Evolutionary conservation across 2,797 vertebrate species (phyloP), one percentile per base, ranked within the genome.

Genomic region (Dallia pectoralis): DNA sequence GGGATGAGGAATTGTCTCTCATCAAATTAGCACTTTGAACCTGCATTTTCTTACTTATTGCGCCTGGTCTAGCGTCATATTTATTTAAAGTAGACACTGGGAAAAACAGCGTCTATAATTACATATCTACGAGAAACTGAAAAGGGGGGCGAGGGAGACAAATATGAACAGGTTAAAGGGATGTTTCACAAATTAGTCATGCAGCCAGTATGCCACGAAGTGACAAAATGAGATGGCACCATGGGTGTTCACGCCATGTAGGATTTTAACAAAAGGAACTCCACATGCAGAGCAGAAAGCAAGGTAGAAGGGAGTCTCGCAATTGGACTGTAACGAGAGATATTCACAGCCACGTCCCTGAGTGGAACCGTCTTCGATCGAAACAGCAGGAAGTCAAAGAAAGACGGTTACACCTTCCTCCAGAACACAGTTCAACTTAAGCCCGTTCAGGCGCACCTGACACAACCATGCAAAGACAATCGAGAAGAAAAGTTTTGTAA

Each of bases 191-290:
- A 53, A 53, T 53, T 53, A 53, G 51, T 53, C 51, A 53, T 53
- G 19, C n/a, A 53, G 19, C n/a, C 51, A 22, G 51, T 22, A 53
- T 53, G 51, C 51, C 51, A 53, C 51, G 51, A 53, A 53, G 51
- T 53, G 51, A 53, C 51, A 53, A 53, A 51, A 53, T 53, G 51
- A 53, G 51, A 53, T 53, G 51, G 51, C 51, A 53, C 51, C 51
- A 19, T 53, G 51, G 51, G 51, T 53, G 18, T 22, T 6, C 19
- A 19, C 19, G 8, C 49, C 19, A 22, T 22, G 49, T 5, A 19
- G 49, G 51, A 0, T 53, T 18, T 53, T 53, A 53, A 22, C 51
- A 53, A 22, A 53, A 53, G 51, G n/a, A 53, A 53, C 51, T 22
- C 51, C 19, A 53, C 51, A 53, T 53, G 19, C 51, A 53, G 51